phyloP scores from a whole-genome alignment of 2,888 invertebrate genomes.

The Hydraecia micacea region DNA sequence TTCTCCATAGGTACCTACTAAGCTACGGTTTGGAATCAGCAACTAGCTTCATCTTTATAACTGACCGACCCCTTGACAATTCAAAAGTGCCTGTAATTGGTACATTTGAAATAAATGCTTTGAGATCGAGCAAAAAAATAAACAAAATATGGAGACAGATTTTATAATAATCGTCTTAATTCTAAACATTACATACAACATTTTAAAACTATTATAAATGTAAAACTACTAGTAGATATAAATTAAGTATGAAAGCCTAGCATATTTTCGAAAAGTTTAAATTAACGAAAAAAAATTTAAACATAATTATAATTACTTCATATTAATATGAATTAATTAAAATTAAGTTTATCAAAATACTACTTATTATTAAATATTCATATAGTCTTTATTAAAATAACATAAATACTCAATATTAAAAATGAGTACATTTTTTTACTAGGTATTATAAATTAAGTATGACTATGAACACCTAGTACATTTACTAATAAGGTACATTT shows the following conservation, averaged over 20 bases:
- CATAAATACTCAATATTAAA: not conserved
- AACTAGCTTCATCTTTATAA: too few species aligned
- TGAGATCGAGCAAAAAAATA: not conserved
- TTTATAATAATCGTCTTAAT: not conserved
- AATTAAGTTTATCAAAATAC: not conserved
- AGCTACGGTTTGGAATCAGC: too few species aligned
- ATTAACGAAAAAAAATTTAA: too few species aligned
- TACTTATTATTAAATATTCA: not conserved
- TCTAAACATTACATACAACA: not conserved
- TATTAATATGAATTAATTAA: not conserved
- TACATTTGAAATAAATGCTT: too few species aligned
- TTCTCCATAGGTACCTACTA: too few species aligned
- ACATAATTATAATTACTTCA: too few species aligned
- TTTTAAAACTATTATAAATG: not conserved
- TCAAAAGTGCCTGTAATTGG: too few species aligned
- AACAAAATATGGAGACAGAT: not conserved
- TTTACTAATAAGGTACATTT: not conserved
- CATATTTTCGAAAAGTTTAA: not conserved
- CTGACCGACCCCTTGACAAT: too few species aligned
- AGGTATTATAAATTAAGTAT: not conserved
- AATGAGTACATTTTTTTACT: not conserved
- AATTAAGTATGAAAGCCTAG: not conserved
- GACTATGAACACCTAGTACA: not conserved
- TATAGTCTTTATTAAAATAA: not conserved
- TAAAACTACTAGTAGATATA: too few species aligned